Evolutionary conservation across 2,113 vertebrate species (phyloP).

Genomic region (Chauna torquata): DNA sequence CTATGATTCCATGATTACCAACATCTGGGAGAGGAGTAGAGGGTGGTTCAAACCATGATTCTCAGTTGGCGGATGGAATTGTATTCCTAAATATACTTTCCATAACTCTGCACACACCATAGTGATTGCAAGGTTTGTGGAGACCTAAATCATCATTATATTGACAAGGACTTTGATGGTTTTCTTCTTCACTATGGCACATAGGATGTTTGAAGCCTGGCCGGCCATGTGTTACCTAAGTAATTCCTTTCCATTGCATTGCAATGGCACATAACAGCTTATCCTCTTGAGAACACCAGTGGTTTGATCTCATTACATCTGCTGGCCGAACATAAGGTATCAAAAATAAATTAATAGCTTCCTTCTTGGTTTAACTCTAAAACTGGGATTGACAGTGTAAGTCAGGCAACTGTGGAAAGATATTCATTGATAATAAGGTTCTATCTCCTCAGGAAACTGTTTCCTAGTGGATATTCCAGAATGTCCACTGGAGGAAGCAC

Average conservation of each 20-base stretch:
- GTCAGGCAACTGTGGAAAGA: background rate
- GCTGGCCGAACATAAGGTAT: background rate
- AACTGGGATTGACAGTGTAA: background rate
- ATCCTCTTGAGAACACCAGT: background rate
- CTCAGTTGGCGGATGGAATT: background rate
- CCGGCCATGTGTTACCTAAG: background rate
- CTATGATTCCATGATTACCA: too few relatives aligned
- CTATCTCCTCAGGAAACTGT: background rate
- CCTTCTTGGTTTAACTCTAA: background rate
- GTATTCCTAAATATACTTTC: background rate
- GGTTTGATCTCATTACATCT: background rate
- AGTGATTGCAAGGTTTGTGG: background rate
- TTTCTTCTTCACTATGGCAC: background rate
- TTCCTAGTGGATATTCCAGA: background rate
- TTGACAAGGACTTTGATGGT: background rate
- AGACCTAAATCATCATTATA: background rate
- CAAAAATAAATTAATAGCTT: background rate
- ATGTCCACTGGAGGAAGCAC: background rate
- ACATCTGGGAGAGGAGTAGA: background rate
- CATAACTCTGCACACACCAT: background rate
- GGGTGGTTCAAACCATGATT: background rate
- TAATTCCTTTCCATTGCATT: background rate
- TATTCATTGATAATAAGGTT: background rate
- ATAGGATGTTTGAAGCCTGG: background rate
- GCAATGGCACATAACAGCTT: rapidly evolving